phyloP scores from a whole-genome alignment of 2,113 vertebrate genomes.

The Planiliza haematocheilus region DNA sequence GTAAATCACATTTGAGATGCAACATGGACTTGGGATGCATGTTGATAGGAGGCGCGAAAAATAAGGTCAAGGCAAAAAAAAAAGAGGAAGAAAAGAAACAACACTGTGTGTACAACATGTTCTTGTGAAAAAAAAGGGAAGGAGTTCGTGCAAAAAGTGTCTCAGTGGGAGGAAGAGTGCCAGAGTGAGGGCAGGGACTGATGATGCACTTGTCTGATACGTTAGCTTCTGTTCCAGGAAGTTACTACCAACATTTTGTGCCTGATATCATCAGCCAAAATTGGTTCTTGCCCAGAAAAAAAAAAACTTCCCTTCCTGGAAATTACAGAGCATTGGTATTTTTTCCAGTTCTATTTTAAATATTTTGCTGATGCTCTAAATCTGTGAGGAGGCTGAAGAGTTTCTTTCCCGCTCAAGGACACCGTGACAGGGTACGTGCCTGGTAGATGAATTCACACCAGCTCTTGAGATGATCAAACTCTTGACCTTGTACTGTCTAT shows the following conservation, averaged over 20 bases:
- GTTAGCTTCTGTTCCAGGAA: slow-evolving; percentile 48
- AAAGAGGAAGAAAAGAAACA: slow-evolving; percentile 35
- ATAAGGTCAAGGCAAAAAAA: neutral
- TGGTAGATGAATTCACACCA: slow-evolving; percentile 61
- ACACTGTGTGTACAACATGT: slow-evolving; percentile 29
- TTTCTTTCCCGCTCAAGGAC: slow-evolving; percentile 47
- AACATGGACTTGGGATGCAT: slow-evolving; percentile 32
- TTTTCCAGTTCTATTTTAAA: neutral
- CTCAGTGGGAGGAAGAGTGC: slow-evolving; percentile 46
- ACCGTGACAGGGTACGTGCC: slow-evolving; percentile 31
- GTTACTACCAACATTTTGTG: slow-evolving; percentile 37
- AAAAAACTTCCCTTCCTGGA: neutral
- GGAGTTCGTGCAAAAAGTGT: slow-evolving; percentile 54
- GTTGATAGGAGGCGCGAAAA: slow-evolving; percentile 16
- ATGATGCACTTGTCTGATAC: slow-evolving; percentile 45
- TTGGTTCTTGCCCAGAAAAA: slow-evolving; percentile 9
- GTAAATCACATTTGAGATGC: slow-evolving; percentile 31
- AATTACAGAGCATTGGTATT: slow-evolving; percentile 3
- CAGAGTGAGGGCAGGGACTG: slow-evolving; percentile 37
- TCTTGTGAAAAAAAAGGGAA: slow-evolving; percentile 49
- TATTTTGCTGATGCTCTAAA: slow-evolving; percentile 5
- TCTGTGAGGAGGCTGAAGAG: neutral
- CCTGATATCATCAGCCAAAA: slow-evolving; percentile 1
- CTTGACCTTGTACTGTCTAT: slow-evolving; percentile 63
- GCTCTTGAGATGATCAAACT: slow-evolving; percentile 61